A percentile compares a stretch with the other conserved stretches of the same genome.
Evolutionary conservation across 2,113 vertebrate species (phyloP).

Genomic region (Formicarius rufipectus): DNA sequence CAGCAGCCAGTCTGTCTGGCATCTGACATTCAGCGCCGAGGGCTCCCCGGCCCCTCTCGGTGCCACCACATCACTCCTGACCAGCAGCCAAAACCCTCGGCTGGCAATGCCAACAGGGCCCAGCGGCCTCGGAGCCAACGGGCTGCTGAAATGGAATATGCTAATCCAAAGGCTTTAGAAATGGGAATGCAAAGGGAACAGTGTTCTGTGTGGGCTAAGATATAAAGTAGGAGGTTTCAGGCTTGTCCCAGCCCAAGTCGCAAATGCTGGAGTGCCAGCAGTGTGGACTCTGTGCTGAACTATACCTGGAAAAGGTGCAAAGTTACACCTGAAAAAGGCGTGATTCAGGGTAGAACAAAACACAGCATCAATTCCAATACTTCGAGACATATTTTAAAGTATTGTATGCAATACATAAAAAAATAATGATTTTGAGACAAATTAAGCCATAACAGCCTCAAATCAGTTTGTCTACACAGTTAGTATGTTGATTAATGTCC

Average conservation of each 20-base stretch:
- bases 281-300: background rate
- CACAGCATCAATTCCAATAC: background rate
- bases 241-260: background rate
- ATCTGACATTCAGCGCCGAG: slow-evolving; percentile 60
- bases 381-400: slow-evolving; percentile 43
- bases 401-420: slow-evolving; percentile 71
- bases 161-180: background rate
- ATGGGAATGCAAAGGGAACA: accelerated
- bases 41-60: background rate
- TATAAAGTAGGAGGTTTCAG: background rate
- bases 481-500: slow-evolving; percentile 84
- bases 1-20: slow-evolving; percentile 41
- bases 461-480: slow-evolving; percentile 77
- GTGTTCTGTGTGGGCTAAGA: accelerated
- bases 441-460: slow-evolving; percentile 72
- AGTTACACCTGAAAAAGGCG: background rate
- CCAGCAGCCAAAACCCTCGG: background rate
- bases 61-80: background rate
- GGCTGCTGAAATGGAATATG: background rate
- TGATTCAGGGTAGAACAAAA: background rate
- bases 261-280: background rate
- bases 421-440: slow-evolving; percentile 79
- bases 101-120: background rate
- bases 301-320: accelerated
- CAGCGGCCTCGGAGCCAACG: background rate